These are phyloP conservation scores for Aporrectodea caliginosa DNA, from an alignment of 1,140 invertebrate species.

Conservation along the genomic window DNA sequence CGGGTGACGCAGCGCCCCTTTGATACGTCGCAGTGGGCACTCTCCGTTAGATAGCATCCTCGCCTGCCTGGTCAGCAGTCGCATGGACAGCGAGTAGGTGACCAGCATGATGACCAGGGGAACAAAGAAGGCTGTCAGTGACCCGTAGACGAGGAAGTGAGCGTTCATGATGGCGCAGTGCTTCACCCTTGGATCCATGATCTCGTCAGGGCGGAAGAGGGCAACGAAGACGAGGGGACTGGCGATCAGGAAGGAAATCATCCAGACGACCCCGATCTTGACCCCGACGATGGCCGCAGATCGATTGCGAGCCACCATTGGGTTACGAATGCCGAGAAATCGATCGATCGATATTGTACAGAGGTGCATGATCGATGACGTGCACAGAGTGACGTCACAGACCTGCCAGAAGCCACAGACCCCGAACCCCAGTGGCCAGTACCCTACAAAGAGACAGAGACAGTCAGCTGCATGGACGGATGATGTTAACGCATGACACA, in stretches of 20 bases:
- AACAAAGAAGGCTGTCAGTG: constrained; percentile 80
- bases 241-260: constrained; percentile 78
- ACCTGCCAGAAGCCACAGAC: neutral
- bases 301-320: neutral
- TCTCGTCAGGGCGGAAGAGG: constrained; percentile 57
- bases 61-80: constrained; percentile 8
- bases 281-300: constrained; percentile 45
- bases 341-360: neutral
- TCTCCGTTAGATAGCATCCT: neutral
- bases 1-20: too few relatives aligned
- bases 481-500: too few relatives aligned
- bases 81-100: constrained; percentile 74
- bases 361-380: neutral
- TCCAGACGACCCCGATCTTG: constrained; percentile 80
- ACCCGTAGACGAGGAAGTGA: constrained; percentile 78
- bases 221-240: constrained; percentile 77
- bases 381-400: neutral
- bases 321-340: neutral
- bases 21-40: too few relatives aligned
- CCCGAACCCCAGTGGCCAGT: neutral
- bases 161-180: constrained; percentile 69
- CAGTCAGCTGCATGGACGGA: too few relatives aligned
- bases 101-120: constrained; percentile 92
- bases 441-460: too few relatives aligned
- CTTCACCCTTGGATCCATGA: constrained; percentile 32